Evolutionary conservation across 2,113 vertebrate genomes (phyloP).

Genomic region (Cyanoliseus patagonus): DNA sequence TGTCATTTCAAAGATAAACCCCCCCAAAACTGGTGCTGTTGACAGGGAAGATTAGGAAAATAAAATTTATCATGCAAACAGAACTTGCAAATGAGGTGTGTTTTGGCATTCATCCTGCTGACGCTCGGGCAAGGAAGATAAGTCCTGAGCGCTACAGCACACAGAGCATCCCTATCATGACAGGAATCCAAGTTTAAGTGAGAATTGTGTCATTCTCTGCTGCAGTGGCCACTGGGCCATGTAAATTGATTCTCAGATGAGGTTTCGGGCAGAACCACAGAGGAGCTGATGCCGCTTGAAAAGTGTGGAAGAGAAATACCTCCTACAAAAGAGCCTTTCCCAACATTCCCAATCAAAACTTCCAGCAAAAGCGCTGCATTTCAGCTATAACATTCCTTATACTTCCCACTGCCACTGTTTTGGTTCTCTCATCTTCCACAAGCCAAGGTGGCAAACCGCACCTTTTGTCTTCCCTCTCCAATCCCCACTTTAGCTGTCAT

Average conservation of each 20-base stretch:
- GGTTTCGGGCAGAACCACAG: neutral
- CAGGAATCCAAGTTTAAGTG: neutral
- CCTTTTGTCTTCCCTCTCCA: neutral
- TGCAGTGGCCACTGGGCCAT: neutral
- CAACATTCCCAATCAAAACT: neutral
- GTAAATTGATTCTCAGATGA: neutral
- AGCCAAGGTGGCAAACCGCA: neutral
- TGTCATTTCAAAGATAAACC: neutral
- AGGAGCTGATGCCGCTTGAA: neutral
- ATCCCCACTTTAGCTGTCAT: neutral
- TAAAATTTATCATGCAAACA: conserved; percentile 27
- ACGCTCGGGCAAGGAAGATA: neutral
- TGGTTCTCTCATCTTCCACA: neutral
- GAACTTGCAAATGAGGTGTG: conserved; percentile 1
- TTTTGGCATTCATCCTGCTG: neutral
- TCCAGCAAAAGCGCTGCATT: neutral
- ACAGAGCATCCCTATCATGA: neutral
- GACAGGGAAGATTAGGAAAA: conserved; percentile 36
- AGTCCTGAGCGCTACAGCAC: neutral
- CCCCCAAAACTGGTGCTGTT: neutral
- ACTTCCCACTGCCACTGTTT: neutral
- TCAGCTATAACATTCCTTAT: neutral
- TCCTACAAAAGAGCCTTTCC: neutral
- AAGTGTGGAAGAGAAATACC: neutral
- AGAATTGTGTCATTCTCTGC: neutral